Evolutionary conservation across 1,140 invertebrate genomes (phyloP).

Genomic region (Teleogryllus occipitalis): DNA sequence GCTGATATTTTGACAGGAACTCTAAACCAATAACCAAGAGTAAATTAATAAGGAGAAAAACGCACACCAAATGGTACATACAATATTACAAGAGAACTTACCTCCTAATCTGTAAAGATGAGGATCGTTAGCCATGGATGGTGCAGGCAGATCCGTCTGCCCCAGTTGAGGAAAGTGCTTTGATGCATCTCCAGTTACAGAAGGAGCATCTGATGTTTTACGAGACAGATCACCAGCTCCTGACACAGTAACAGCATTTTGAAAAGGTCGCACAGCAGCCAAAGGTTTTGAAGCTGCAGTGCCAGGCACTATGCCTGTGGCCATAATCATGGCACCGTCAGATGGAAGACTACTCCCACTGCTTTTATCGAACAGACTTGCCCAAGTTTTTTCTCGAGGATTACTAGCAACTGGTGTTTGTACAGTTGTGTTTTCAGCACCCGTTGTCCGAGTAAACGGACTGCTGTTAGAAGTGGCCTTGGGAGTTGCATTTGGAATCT

Average conservation of each 20-base stretch:
- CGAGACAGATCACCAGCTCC: neutral
- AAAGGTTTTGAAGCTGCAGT: conserved; percentile 7
- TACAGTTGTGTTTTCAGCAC: neutral
- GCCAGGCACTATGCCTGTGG: neutral
- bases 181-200: conserved; percentile 24
- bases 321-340: neutral
- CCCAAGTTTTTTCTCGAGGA: conserved; percentile 11
- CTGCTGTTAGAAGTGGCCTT: neutral
- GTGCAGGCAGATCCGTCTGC: conserved; percentile 16
- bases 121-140: conserved; percentile 26
- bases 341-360: neutral
- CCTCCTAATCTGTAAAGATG: conserved; percentile 44
- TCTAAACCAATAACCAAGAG: conserved; percentile 45
- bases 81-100: conserved; percentile 26
- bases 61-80: neutral
- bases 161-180: conserved; percentile 27
- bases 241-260: conserved; percentile 16
- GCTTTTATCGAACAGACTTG: conserved; percentile 14
- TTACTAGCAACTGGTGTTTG: neutral
- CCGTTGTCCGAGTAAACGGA: neutral
- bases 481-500: too few relatives aligned
- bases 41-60: neutral
- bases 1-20: conserved; percentile 58
- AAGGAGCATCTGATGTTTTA: conserved; percentile 23
- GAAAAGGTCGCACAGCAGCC: conserved; percentile 17